phyloP scores from a whole-genome alignment of 1,140 invertebrate genomes.

The Drosophila sturtevanti region DNA sequence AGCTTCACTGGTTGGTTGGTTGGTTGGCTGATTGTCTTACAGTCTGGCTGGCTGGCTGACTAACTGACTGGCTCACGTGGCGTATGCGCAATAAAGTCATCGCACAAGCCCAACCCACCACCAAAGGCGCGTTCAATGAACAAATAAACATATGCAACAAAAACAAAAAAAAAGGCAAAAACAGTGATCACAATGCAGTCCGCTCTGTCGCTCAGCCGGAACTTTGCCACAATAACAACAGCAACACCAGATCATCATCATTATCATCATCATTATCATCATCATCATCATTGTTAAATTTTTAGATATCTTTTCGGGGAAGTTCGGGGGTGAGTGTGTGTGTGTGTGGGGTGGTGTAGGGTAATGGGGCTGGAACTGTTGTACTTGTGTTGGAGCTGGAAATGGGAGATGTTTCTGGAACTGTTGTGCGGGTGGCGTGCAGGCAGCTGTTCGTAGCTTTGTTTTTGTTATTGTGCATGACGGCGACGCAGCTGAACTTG shows the following conservation, averaged over 20 bases:
- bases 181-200: neutral
- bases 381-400: neutral
- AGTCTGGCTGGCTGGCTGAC: neutral
- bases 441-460: conserved; percentile 56
- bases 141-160: conserved; percentile 49
- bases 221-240: conserved; percentile 50
- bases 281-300: conserved; percentile 21
- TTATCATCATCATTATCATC: conserved; percentile 23
- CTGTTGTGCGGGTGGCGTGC: conserved; percentile 50
- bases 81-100: conserved; percentile 69
- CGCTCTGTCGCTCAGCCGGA: conserved; percentile 64
- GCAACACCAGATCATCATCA: conserved; percentile 21
- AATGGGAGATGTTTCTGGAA: conserved; percentile 30
- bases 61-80: conserved; percentile 48
- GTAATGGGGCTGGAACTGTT: no score
- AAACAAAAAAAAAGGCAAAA: neutral
- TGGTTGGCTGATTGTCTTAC: no score
- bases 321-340: conserved; percentile 24
- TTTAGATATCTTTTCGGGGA: no score
- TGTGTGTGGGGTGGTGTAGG: no score
- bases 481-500: conserved; percentile 69
- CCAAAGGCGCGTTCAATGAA: conserved; percentile 57
- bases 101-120: conserved; percentile 43
- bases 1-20: neutral
- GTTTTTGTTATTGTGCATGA: conserved; percentile 44